phyloP scores from a whole-genome alignment of 2,888 invertebrate species.

The Invenusta paracnida region DNA sequence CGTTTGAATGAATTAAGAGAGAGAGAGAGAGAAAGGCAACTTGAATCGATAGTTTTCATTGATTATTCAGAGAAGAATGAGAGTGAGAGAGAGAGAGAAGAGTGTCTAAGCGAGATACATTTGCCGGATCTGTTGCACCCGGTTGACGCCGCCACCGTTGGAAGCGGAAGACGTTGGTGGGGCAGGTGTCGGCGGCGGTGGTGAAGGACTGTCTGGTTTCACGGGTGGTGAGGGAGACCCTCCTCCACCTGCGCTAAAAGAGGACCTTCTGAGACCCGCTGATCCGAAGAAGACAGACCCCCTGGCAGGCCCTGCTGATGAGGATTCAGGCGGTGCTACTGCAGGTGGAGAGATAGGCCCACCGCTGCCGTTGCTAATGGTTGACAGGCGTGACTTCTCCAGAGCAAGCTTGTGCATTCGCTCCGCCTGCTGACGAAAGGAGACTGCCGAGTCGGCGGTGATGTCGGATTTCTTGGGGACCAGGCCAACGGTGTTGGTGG shows the following conservation, averaged over 20 bases:
- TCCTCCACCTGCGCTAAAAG: no score
- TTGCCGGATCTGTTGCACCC: background rate
- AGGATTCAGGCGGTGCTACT: background rate
- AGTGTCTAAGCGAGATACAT: background rate
- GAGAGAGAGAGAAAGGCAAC: no score
- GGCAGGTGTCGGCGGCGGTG: background rate
- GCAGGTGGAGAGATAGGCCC: background rate
- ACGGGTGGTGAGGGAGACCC: background rate
- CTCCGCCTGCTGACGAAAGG: background rate
- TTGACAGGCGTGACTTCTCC: background rate
- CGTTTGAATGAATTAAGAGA: no score
- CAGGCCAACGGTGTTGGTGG: background rate
- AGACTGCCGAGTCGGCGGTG: background rate
- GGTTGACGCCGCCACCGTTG: background rate
- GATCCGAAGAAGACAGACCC: background rate
- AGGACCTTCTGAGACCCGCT: background rate
- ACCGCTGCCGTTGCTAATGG: no score
- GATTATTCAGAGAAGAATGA: no score
- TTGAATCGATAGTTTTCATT: no score
- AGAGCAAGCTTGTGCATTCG: background rate
- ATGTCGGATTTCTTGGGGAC: background rate
- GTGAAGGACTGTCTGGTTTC: no score
- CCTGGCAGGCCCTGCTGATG: background rate
- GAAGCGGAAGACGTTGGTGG: background rate
- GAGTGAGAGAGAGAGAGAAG: no score